These are phyloP conservation scores for Hyla sarda DNA, from an alignment of 2,113 vertebrate species.

Conservation along the genomic window DNA sequence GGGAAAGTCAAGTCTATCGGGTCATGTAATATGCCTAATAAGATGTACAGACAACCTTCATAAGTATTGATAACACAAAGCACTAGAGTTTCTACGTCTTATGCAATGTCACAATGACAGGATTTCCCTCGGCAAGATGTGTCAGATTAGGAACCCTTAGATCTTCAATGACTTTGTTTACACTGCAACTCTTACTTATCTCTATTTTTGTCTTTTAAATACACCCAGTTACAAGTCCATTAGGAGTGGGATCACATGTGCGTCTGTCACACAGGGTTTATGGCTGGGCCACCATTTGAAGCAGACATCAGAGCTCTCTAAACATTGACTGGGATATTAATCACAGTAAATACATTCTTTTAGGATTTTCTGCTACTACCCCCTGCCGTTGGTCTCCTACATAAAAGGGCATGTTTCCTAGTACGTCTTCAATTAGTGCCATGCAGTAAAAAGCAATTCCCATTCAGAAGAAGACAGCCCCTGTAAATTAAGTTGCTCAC, in stretches of 20 bases:
- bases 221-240: not conserved
- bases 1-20: no score
- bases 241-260: constrained; percentile 2
- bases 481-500: constrained; percentile 55
- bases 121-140: constrained; percentile 30
- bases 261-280: not conserved
- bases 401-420: constrained; percentile 55
- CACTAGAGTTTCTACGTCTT: no score
- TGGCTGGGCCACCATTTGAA: not conserved
- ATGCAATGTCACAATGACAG: not conserved
- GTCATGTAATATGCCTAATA: no score
- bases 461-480: constrained; percentile 54
- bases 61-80: no score
- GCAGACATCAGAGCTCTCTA: not conserved
- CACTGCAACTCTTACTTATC: constrained; percentile 28
- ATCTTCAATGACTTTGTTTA: constrained; percentile 38
- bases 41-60: no score
- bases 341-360: constrained; percentile 56
- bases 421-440: constrained; percentile 55
- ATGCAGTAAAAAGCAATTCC: constrained; percentile 51
- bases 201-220: constrained; percentile 25
- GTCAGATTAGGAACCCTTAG: constrained; percentile 29
- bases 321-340: constrained; percentile 56
- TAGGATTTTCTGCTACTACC: constrained; percentile 46
- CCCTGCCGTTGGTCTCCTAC: constrained; percentile 38